Base-by-base conservation (phyloP, 1,140 invertebrate genomes). In the Drosophila arawakana region DNA sequence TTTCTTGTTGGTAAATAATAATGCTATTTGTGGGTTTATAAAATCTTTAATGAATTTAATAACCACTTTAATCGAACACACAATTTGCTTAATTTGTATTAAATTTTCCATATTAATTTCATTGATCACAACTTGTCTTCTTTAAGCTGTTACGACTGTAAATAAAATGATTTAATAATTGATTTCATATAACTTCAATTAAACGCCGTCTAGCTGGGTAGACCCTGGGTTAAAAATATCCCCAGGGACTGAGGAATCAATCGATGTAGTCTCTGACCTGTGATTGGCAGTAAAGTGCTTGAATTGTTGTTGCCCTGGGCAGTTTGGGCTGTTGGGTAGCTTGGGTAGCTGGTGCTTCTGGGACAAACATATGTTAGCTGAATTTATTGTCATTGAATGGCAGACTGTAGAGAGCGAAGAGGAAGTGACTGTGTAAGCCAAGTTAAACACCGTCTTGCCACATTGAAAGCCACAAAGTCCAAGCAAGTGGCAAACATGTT, bases 401-500 rank as follows among this genome's bases (percentile, higher is more conserved):
- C 18, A 59, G 25, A 34, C 6, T 0, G n/a, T 13, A 61, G 2
- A 7, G 21, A 13, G 35, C 11, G 9, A n/a, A 10, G 44, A 60
- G 30, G 13, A 3, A 8, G n/a, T 7, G 7, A 15, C 13, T 11
- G 44, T 3, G n/a, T 11, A 15, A 61, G 44, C 11, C 8, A 18
- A 61, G 59, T 47, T 21, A 63, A 63, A 52, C 47, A 63, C 47
- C 41, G 39, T 7, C n/a, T 9, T 35, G 21, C 41, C 47, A 47
- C 25, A 39, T 55, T 68, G 55, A 59, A 52, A 34, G 65, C 61
- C 37, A 37, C 47, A 61, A 52, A 69, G 67, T 54, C 41, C 34
- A 7, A 71, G 69, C 61, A 58, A 55, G 52, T 39, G 52, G 34
- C 79, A 86, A 86, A 86, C 83, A 88, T 69, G 10, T 43, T 88